A percentile compares a stretch with the other conserved stretches of the same genome.
Evolutionary conservation across 2,888 invertebrate species (phyloP).

Genomic region (Torymus tubicola): DNA sequence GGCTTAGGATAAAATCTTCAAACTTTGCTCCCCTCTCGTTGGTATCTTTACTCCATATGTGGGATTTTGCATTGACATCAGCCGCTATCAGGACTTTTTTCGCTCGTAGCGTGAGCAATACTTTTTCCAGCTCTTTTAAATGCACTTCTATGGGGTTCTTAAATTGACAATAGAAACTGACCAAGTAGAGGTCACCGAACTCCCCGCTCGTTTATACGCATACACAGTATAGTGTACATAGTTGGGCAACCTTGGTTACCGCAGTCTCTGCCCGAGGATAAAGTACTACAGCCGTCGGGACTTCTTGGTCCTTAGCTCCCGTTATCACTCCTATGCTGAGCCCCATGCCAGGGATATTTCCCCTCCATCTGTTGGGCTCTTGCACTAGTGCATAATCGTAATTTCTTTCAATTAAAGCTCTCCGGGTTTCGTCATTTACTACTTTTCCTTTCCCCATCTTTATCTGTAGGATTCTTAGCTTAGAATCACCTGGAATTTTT

Average conservation of each 20-base stretch:
- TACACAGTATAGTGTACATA: not conserved
- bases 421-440: too few species aligned
- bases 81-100: not conserved
- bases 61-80: not conserved
- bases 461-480: too few species aligned
- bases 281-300: not conserved
- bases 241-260: not conserved
- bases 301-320: too few species aligned
- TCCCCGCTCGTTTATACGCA: not conserved
- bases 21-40: not conserved
- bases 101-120: too few species aligned
- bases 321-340: too few species aligned
- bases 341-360: too few species aligned
- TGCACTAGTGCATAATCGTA: too few species aligned
- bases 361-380: too few species aligned
- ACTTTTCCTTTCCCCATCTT: too few species aligned
- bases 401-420: too few species aligned
- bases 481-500: too few species aligned
- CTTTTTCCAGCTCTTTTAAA: not conserved
- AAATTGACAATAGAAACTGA: constrained; percentile 1
- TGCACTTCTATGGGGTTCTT: not conserved
- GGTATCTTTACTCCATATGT: not conserved
- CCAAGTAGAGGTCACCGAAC: not conserved
- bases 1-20: not conserved
- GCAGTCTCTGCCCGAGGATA: not conserved